These are phyloP conservation scores for Dinothrombium tinctorium DNA, from an alignment of 1,140 invertebrate genomes.

Conservation along the genomic window DNA sequence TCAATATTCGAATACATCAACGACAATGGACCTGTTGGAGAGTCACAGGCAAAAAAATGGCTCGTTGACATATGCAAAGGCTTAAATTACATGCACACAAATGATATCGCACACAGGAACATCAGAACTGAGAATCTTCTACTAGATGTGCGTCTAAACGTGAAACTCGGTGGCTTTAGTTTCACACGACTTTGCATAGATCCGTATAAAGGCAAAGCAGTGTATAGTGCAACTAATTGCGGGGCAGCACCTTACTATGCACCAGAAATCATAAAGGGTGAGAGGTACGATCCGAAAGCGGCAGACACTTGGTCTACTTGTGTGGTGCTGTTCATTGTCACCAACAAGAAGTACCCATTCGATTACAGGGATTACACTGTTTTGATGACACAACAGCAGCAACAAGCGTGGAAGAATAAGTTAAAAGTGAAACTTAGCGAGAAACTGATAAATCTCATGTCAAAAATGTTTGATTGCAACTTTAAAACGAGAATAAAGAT, in stretches of 20 bases:
- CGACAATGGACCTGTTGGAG: background rate
- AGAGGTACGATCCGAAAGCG: conserved; percentile 31
- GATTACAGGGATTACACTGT: conserved; percentile 14
- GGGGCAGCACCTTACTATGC: conserved; percentile 39
- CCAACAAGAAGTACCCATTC: conserved; percentile 20
- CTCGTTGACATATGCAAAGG: background rate
- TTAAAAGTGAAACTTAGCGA: too few relatives aligned
- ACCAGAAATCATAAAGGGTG: conserved; percentile 34
- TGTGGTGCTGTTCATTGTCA: conserved; percentile 15
- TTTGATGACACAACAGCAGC: background rate
- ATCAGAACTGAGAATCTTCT: background rate
- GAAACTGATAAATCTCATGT: too few relatives aligned
- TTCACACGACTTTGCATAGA: background rate
- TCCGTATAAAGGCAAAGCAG: background rate
- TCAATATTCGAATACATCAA: background rate
- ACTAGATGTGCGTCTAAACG: background rate
- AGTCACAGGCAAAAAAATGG: background rate
- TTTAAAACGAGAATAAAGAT: too few relatives aligned
- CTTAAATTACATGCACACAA: background rate
- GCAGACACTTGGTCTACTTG: conserved; percentile 39
- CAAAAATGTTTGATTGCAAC: too few relatives aligned
- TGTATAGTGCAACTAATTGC: conserved; percentile 27
- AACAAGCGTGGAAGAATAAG: background rate
- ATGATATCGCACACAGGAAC: background rate
- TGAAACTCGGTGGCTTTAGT: background rate